Evolutionary conservation across 1,140 invertebrate species (phyloP).

Genomic region (Drosophila novamexicana): DNA sequence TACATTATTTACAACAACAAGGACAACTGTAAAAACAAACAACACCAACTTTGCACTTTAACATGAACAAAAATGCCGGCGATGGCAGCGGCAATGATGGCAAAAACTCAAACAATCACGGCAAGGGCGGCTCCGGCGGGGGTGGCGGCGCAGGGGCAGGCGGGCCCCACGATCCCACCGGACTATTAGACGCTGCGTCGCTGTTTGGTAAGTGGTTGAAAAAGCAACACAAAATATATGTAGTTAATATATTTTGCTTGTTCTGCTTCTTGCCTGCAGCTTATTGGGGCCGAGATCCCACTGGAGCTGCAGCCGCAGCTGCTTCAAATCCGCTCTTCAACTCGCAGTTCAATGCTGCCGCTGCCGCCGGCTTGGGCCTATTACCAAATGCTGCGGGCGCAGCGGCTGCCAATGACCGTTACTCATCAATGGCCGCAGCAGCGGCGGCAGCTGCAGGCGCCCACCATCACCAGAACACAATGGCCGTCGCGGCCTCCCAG

Average conservation of each 20-base stretch:
- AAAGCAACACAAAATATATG: not conserved
- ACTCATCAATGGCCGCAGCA: slow-evolving; percentile 78
- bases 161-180: slow-evolving; percentile 84
- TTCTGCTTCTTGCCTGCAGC: slow-evolving; percentile 85
- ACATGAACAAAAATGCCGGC: slow-evolving; percentile 84
- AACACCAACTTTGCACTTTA: slow-evolving; percentile 51
- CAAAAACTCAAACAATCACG: slow-evolving; percentile 73
- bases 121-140: slow-evolving; percentile 61
- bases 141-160: slow-evolving; percentile 66
- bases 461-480: slow-evolving; percentile 89
- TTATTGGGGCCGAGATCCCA: slow-evolving; percentile 88
- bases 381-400: slow-evolving; percentile 75
- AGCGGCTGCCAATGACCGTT: slow-evolving; percentile 68
- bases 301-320: slow-evolving; percentile 84
- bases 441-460: slow-evolving; percentile 85
- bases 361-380: slow-evolving; percentile 85
- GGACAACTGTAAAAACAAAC: slow-evolving; percentile 11
- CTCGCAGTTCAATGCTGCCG: slow-evolving; percentile 84
- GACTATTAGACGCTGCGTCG: slow-evolving; percentile 88
- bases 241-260: not conserved
- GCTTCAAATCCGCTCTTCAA: slow-evolving; percentile 84
- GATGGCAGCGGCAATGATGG: slow-evolving; percentile 80
- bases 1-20: slow-evolving; percentile 10
- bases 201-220: slow-evolving; percentile 86
- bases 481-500: slow-evolving; percentile 92